These are phyloP conservation scores for Ginglymostoma cirratum DNA, from an alignment of 2,113 vertebrate species.

Conservation along the genomic window DNA sequence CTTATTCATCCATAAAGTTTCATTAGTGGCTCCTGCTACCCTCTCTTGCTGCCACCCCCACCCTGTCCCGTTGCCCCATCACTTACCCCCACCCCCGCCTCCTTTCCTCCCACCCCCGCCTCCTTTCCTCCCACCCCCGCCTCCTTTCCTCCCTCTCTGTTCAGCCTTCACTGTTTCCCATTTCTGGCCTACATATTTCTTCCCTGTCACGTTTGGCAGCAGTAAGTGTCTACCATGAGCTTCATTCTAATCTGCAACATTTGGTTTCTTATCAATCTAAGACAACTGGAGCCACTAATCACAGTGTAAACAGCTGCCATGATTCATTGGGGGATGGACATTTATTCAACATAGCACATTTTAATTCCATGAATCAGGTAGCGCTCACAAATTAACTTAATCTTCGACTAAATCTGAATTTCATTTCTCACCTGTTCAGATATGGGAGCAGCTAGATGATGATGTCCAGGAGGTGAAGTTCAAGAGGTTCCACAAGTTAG, in stretches of 20 bases:
- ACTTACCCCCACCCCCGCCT: too few relatives aligned
- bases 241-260: too few relatives aligned
- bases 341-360: background rate
- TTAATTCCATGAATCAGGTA: background rate
- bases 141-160: background rate
- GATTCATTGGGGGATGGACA: too few relatives aligned
- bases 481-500: constrained; percentile 92
- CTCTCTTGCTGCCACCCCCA: too few relatives aligned
- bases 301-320: background rate
- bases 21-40: background rate
- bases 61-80: too few relatives aligned
- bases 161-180: background rate
- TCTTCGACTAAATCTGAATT: background rate
- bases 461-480: constrained; percentile 97
- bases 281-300: background rate
- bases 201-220: background rate
- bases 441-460: constrained; percentile 92
- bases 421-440: constrained; percentile 68
- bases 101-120: background rate
- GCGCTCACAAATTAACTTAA: background rate
- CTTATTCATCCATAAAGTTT: background rate
- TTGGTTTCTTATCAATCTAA: too few relatives aligned
- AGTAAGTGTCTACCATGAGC: background rate
- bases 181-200: too few relatives aligned
- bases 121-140: background rate